Base-by-base conservation (phyloP, 53 echinoderm and acorn worm genomes). In the Zoroaster sp. region DNA sequence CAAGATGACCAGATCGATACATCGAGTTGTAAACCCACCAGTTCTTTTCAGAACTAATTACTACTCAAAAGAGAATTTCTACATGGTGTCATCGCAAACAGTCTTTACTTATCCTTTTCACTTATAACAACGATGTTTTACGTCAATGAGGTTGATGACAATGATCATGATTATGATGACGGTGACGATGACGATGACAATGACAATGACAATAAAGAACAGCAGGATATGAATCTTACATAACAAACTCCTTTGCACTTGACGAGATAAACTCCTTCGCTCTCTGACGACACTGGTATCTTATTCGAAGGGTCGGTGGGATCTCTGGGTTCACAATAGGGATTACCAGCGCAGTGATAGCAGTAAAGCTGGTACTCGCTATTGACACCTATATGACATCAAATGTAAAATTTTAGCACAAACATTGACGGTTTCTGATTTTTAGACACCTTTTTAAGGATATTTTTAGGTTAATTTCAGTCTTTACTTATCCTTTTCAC, bases 171-270 rank as follows among this genome's bases (percentile, higher is more conserved):
- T n/a, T n/a, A n/a, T n/a, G n/a, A n/a, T n/a, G n/a, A n/a, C n/a
- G n/a, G n/a, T n/a, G n/a, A n/a, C n/a, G n/a, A n/a, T n/a, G n/a
- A n/a, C n/a, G n/a, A n/a, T n/a, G n/a, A n/a, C n/a, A n/a, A n/a
- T n/a, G n/a, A n/a, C n/a, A n/a, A n/a, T n/a, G n/a, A n/a, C n/a
- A n/a, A n/a, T n/a, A n/a, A n/a, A n/a, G n/a, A n/a, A n/a, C n/a
- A n/a, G n/a, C n/a, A n/a, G 4, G n/a, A 34, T 35, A n/a, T 8
- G 9, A 18, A 32, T 73, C 90, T 89, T 51, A 89, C 90, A 40
- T 82, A 89, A 43, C 90, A 89, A 35, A 74, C 74, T 5, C 90
- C 90, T 30, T 38, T 17, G 81, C 90, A 89, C 47, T 63, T 54
- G 52, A 46, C 73, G 20, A 89, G 40, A 21, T 30, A 89, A n/a